Conservation (phyloP, 2,888 invertebrate genomes). For the Plemyria rubiginata region DNA sequence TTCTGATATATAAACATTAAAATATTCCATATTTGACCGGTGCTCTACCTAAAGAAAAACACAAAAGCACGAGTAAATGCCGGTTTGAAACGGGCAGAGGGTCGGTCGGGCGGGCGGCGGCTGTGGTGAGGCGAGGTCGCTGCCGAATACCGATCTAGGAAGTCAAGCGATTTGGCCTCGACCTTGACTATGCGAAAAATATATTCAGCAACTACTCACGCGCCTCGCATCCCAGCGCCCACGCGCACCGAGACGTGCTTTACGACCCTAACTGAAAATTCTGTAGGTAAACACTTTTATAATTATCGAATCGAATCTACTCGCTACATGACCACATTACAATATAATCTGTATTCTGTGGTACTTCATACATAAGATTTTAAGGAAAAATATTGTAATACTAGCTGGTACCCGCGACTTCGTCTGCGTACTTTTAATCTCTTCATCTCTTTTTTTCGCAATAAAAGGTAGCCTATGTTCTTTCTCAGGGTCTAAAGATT, state of each 20-base stretch:
- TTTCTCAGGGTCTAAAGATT: too few relatives aligned
- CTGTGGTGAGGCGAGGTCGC: constrained; percentile 44
- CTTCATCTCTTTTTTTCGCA: too few relatives aligned
- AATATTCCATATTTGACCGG: not conserved
- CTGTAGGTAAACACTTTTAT: constrained; percentile 13
- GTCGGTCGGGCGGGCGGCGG: constrained; percentile 29
- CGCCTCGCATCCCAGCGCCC: constrained; percentile 46
- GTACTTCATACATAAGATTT: not conserved
- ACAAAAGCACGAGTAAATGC: not conserved
- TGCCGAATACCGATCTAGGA: constrained; percentile 71
- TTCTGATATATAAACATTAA: not conserved
- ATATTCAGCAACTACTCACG: constrained; percentile 70
- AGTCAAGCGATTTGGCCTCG: constrained; percentile 80
- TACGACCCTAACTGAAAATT: constrained; percentile 24
- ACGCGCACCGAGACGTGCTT: constrained; percentile 30
- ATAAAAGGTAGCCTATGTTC: too few relatives aligned
- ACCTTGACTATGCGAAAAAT: constrained; percentile 80
- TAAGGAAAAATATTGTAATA: not conserved
- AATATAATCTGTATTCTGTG: not conserved
- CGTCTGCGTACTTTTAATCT: too few relatives aligned
- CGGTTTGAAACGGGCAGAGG: constrained; percentile 27
- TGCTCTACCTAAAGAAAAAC: not conserved
- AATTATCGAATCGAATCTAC: too few relatives aligned
- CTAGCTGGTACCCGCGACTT: too few relatives aligned
- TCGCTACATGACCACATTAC: too few relatives aligned